Evolutionary conservation across 2,797 vertebrate species (phyloP), one percentile per base, ranked within the genome.

Genomic region (Peromyscus aztecus): DNA sequence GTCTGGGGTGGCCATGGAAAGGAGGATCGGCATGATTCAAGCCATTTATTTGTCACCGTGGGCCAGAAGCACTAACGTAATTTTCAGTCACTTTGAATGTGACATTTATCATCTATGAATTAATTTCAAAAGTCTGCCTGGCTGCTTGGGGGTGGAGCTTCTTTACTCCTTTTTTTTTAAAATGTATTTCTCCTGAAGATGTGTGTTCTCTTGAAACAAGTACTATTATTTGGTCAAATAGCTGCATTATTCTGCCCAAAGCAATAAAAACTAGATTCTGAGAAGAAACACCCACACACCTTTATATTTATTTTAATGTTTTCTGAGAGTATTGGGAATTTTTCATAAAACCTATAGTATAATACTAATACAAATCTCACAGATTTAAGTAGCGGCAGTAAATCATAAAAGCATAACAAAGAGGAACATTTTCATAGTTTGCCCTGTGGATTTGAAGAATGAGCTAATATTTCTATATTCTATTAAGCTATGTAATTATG

Each of bases 281-380:
- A 83, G 55, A 88, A 90, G 91, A 81, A 90, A 92, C 13, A 8
- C n/a, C 40, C 90, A 81, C 12, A 82, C 6, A 81, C 4, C 2
- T 37, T 75, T 88, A 69, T 85, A 86, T 96, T 96, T 97, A 94
- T 97, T 94, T 94, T 92, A 73, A 94, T 96, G 16, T 57, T 94
- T 95, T 97, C 90, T 10, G 19, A 89, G 49, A 94, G 24, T 80
- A n/a, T 49, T 91, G 57, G 31, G 57, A 34, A 65, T 96, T 94
- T 95, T 82, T 96, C n/a, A 81, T 93, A 91, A 67, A 52, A 67
- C 55, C 21, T 61, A 63, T 12, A 71, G 2, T 94, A 23, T 92
- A 71, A 96, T 92, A 81, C 71, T 65, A 84, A 90, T 90, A 65
- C 52, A 96, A 97, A 95, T 80, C 76, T 88, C n/a, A 90, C 61